Evolutionary conservation across 2,888 invertebrate species (phyloP).

Genomic region (Eledone cirrhosa): DNA sequence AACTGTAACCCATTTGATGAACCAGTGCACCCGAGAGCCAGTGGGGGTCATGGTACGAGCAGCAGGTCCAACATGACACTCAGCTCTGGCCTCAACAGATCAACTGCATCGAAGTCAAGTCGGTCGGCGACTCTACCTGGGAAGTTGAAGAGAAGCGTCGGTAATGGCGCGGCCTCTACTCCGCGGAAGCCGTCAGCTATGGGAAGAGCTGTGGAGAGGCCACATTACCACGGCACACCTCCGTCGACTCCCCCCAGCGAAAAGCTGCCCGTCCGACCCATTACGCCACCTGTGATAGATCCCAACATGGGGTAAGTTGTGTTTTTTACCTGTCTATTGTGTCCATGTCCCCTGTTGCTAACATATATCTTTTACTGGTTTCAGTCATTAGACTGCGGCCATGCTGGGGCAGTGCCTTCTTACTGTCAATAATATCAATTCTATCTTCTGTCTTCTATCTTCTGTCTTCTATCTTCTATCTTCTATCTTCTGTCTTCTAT

Average conservation of each 20-base stretch:
- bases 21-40: slow-evolving; percentile 24
- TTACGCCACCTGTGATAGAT: slow-evolving; percentile 51
- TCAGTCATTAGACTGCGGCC: no score
- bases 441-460: no score
- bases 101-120: slow-evolving; percentile 19
- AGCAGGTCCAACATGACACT: slow-evolving; percentile 37
- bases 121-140: slow-evolving; percentile 27
- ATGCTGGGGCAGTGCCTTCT: no score
- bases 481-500: no score
- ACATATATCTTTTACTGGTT: no score
- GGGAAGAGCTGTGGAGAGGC: slow-evolving; percentile 38
- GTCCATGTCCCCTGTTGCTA: no score
- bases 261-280: slow-evolving; percentile 42
- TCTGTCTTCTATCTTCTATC: no score
- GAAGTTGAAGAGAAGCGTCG: background rate
- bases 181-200: background rate
- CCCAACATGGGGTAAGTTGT: slow-evolving; percentile 28
- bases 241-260: slow-evolving; percentile 54
- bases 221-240: slow-evolving; percentile 58
- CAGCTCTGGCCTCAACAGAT: slow-evolving; percentile 31
- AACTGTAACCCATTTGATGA: slow-evolving; percentile 17
- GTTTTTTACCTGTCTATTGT: no score
- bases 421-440: no score
- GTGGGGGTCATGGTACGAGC: slow-evolving; percentile 18
- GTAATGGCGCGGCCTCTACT: no score